phyloP scores from a whole-genome alignment of 2,113 vertebrate genomes.

The Hippolais icterina region DNA sequence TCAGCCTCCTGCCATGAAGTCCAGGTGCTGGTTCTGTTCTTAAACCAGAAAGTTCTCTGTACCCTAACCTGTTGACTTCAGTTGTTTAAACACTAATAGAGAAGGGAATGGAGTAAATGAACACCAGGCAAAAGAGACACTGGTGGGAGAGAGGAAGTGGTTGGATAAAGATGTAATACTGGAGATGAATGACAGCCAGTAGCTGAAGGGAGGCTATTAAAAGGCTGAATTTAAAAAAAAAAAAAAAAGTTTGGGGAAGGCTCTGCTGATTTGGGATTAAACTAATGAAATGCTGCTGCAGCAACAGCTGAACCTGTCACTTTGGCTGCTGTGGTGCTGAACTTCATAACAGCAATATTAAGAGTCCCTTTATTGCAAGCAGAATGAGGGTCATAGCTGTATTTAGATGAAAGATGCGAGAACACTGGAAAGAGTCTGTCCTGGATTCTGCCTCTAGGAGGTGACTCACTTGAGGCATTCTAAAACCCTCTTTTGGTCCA shows the following conservation, averaged over 20 bases:
- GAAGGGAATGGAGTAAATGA: background rate
- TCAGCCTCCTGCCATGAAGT: background rate
- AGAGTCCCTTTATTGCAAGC: background rate
- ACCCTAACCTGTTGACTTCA: background rate
- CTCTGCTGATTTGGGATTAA: background rate
- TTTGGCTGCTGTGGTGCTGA: background rate
- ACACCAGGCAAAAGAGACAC: background rate
- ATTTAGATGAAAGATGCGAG: background rate
- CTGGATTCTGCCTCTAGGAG: background rate
- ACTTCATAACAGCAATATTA: background rate
- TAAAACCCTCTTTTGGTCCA: background rate
- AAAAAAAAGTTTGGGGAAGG: background rate
- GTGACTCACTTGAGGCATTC: background rate
- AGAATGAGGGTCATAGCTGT: background rate
- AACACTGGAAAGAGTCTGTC: background rate
- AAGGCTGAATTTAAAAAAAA: background rate
- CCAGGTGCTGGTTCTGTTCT: background rate
- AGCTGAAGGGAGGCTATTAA: background rate
- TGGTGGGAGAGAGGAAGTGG: background rate
- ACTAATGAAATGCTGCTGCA: background rate
- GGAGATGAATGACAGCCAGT: background rate
- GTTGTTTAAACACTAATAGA: background rate
- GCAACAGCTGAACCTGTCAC: background rate
- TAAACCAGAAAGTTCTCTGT: background rate
- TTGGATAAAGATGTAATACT: background rate